Percentiles rank a stretch among this genome's conserved stretches.
Conservation (phyloP, 2,797 vertebrate genomes). For the Rhinatrema bivittatum region DNA sequence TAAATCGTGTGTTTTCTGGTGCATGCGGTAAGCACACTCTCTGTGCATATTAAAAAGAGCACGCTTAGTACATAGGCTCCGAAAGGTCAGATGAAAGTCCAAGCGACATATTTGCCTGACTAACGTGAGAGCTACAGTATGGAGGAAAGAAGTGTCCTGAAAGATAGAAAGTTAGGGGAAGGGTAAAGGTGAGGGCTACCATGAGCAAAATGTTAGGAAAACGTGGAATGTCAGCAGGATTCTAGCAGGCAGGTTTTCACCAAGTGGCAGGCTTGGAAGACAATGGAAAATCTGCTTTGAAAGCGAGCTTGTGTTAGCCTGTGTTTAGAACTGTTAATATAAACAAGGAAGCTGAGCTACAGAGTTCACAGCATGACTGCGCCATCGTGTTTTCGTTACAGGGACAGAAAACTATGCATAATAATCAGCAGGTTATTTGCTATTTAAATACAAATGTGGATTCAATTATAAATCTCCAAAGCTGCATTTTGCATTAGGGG, state of each 20-base stretch:
- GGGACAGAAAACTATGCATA: conserved; percentile 63
- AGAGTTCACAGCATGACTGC: conserved; percentile 50
- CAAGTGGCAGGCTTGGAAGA: conserved; percentile 23
- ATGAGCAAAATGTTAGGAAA: too few species aligned
- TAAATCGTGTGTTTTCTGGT: too few species aligned
- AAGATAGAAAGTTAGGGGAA: too few species aligned
- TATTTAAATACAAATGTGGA: conserved; percentile 57
- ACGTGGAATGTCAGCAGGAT: too few species aligned
- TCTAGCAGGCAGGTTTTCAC: conserved; percentile 29
- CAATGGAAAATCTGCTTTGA: conserved; percentile 47
- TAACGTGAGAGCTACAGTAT: too few species aligned
- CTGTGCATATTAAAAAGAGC: too few species aligned
- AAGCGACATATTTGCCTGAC: too few species aligned
- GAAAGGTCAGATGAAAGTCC: too few species aligned
- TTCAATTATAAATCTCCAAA: conserved; percentile 45
- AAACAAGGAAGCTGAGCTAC: conserved; percentile 55
- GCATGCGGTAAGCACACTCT: too few species aligned
- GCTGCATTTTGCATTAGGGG: conserved; percentile 40
- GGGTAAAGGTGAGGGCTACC: too few species aligned
- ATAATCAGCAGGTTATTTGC: conserved; percentile 57
- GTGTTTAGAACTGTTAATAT: conserved; percentile 63
- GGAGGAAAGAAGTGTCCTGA: too few species aligned
- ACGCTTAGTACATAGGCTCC: too few species aligned
- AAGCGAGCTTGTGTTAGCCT: conserved; percentile 41
- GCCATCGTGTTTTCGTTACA: conserved; percentile 62